Conservation (phyloP, 2,113 vertebrate genomes). For the Myotis lucifugus region DNA sequence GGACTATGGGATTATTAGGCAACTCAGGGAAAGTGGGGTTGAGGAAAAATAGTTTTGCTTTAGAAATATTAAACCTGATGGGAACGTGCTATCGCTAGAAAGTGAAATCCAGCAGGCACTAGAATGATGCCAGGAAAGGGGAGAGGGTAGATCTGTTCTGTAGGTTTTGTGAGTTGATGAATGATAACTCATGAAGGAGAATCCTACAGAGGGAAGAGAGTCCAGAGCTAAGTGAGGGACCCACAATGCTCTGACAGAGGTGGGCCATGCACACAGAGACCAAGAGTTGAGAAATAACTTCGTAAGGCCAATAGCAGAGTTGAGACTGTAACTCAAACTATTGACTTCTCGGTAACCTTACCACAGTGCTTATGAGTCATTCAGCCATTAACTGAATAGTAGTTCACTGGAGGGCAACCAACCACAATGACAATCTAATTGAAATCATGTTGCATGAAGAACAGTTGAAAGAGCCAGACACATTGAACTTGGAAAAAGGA, state of each 20-base stretch:
- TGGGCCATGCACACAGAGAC: neutral
- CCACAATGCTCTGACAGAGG: neutral
- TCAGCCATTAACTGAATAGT: neutral
- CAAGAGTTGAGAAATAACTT: neutral
- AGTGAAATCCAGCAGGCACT: neutral
- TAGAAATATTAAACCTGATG: neutral
- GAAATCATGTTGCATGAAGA: conserved; percentile 46
- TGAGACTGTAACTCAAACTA: neutral
- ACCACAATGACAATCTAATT: conserved; percentile 10
- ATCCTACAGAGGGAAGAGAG: neutral
- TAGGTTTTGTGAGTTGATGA: neutral
- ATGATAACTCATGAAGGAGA: neutral
- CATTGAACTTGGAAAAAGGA: neutral
- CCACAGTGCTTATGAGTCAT: neutral
- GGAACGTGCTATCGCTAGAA: neutral
- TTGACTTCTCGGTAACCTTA: neutral
- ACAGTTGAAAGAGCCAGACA: neutral
- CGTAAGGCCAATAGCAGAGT: neutral
- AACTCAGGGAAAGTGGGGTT: neutral
- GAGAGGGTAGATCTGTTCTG: neutral
- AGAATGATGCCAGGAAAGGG: neutral
- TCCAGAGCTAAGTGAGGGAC: neutral
- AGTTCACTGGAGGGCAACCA: conserved; percentile 20
- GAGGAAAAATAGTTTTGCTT: neutral
- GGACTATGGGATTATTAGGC: neutral